Evolutionary conservation across 92 coral and sea anemone genomes (phyloP), one percentile per base, ranked within the genome.

Genomic region (Actinernus sp.): DNA sequence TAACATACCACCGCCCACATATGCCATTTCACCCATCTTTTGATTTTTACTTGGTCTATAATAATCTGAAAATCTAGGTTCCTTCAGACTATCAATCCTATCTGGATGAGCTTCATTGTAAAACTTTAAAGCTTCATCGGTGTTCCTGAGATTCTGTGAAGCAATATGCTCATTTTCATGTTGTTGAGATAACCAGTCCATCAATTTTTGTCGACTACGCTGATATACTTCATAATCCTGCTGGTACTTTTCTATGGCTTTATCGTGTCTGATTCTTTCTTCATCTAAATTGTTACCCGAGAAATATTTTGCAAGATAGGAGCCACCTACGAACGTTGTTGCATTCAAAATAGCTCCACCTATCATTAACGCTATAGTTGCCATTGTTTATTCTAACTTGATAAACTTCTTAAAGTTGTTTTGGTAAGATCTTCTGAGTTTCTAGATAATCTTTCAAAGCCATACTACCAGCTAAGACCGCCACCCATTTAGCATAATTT

Each of bases 261-360:
- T 81, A 31, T 81, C 87, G 55, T 81, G 87, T 36, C 87, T 27
- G 25, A 76, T 66, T 27, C 45, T 47, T 49, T 76, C 83, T 11
- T 33, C 50, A 19, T 76, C 41, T 0, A 58, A 67, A 12, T n/a
- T 16, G 2, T 5, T 14, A 1, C 51, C 51, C n/a, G n/a, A n/a
- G n/a, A n/a, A n/a, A n/a, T n/a, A n/a, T n/a, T n/a, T n/a, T n/a
- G n/a, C n/a, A n/a, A n/a, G n/a, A n/a, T n/a, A n/a, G n/a, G n/a
- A n/a, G n/a, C n/a, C n/a, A n/a, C n/a, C n/a, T n/a, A n/a, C 56
- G 18, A 80, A 80, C 1, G 87, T 48, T 0, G 87, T 71, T 4
- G 86, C 86, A 22, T 79, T 79, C 0, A 79, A 58, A 7, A 79
- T 18, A 1, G 87, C 87, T 19, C 69, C 87, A 55, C 81, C 87